A percentile compares a stretch with the other conserved stretches of the same genome.
These are phyloP conservation scores for Cryptops parisi DNA, from an alignment of 2,888 invertebrate genomes.

Conservation along the genomic window DNA sequence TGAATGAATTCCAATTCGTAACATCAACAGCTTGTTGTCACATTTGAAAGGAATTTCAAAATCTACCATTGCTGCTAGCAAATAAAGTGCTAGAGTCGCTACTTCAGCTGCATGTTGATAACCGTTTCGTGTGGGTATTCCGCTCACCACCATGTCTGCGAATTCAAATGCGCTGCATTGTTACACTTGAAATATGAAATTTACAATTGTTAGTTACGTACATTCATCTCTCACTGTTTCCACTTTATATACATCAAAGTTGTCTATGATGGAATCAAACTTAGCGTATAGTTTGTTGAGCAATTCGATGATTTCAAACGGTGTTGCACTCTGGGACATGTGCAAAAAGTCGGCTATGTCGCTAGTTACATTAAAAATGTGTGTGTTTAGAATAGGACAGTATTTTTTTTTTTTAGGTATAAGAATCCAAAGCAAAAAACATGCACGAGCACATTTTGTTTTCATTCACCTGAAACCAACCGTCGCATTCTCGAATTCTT, in stretches of 20 bases:
- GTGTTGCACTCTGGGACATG: not conserved
- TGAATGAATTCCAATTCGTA: slow-evolving; percentile 12
- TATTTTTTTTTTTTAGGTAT: no score
- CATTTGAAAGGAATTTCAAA: slow-evolving; percentile 1
- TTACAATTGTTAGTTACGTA: not conserved
- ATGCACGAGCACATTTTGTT: no score
- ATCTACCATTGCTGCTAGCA: slow-evolving; percentile 7
- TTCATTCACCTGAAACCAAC: not conserved
- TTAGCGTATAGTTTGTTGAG: slow-evolving; percentile 7
- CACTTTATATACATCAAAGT: slow-evolving; percentile 12
- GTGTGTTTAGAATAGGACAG: no score
- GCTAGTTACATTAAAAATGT: no score
- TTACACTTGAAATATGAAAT: not conserved
- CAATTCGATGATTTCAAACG: slow-evolving; percentile 9
- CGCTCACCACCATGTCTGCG: slow-evolving; percentile 12
- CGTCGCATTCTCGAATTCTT: slow-evolving; percentile 10
- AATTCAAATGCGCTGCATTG: not conserved
- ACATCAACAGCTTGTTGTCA: slow-evolving; percentile 4
- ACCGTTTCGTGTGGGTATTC: slow-evolving; percentile 8
- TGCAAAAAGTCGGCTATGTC: slow-evolving; percentile 10
- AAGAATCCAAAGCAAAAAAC: no score
- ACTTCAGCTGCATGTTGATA: slow-evolving; percentile 11
- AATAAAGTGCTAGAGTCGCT: slow-evolving; percentile 9
- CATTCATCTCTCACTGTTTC: slow-evolving; percentile 15
- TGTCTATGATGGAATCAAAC: slow-evolving; percentile 10